These are phyloP conservation scores for Scelioninae gen. 1 DNA, from an alignment of 2,888 invertebrate genomes.

Conservation along the genomic window DNA sequence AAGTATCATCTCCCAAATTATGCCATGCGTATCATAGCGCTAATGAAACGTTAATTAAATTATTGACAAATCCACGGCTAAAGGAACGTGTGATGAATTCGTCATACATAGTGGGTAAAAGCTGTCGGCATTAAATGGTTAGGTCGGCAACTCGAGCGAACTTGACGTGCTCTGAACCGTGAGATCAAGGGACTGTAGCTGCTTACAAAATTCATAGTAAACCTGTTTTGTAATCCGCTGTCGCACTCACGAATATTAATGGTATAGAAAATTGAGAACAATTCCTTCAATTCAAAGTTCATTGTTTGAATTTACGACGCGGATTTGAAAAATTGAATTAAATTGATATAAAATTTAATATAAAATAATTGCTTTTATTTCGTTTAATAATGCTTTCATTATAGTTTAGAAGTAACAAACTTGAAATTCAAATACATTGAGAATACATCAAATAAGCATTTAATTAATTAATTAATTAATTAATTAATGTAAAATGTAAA, in stretches of 20 bases:
- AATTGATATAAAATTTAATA: too few species aligned
- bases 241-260: constrained; percentile 14
- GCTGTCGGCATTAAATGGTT: constrained; percentile 25
- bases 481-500: too few species aligned
- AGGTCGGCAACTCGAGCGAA: constrained; percentile 9
- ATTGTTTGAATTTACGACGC: too few species aligned
- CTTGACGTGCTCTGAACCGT: constrained; percentile 41
- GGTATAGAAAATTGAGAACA: constrained; percentile 17
- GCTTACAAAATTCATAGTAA: constrained; percentile 38
- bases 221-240: constrained; percentile 20
- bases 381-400: too few species aligned
- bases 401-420: too few species aligned
- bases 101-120: constrained; percentile 22
- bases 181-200: constrained; percentile 43
- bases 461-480: too few species aligned
- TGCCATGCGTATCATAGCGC: background rate
- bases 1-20: too few species aligned
- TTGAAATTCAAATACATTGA: too few species aligned
- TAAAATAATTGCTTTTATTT: too few species aligned
- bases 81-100: constrained; percentile 26
- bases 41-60: constrained; percentile 8
- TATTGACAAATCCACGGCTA: constrained; percentile 5
- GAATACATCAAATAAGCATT: too few species aligned
- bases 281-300: too few species aligned
- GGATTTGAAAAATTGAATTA: too few species aligned